A percentile compares a stretch with the other conserved stretches of the same genome.
Evolutionary conservation across 2,113 vertebrate genomes (phyloP).

Genomic region (Rallus limicola): DNA sequence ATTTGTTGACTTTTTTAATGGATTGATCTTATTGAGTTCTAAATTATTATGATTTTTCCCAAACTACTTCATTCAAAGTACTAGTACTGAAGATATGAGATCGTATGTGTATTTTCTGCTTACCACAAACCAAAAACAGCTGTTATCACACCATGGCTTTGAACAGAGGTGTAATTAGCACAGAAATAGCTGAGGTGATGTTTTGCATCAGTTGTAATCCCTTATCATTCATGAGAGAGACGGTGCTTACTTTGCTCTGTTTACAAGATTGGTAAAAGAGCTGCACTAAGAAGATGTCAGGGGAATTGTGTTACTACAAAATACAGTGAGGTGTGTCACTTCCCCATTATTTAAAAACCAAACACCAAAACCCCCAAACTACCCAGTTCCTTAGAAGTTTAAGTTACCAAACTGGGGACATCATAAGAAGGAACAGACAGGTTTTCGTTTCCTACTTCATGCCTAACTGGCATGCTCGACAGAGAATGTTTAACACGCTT

Average conservation of each 20-base stretch:
- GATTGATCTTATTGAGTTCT: not conserved
- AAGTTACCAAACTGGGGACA: not conserved
- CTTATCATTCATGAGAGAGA: not conserved
- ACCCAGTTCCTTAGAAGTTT: not conserved
- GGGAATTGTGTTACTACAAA: not conserved
- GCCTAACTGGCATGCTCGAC: not conserved
- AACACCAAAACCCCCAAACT: not conserved
- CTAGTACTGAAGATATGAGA: not conserved
- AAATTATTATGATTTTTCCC: not conserved
- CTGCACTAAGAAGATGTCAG: not conserved
- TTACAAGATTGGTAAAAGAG: not conserved
- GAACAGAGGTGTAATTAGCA: not conserved
- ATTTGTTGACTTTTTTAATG: not conserved
- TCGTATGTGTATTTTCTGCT: accelerated
- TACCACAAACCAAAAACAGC: not conserved
- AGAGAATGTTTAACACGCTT: not conserved
- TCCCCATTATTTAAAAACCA: not conserved
- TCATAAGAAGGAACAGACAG: not conserved
- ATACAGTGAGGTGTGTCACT: not conserved
- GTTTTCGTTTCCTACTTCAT: not conserved
- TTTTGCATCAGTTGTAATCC: not conserved
- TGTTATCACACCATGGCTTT: not conserved
- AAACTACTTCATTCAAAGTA: not conserved
- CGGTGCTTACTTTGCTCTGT: not conserved
- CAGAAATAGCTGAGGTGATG: not conserved